phyloP scores from a whole-genome alignment of 2,113 vertebrate genomes.

The Pelecanus crispus region DNA sequence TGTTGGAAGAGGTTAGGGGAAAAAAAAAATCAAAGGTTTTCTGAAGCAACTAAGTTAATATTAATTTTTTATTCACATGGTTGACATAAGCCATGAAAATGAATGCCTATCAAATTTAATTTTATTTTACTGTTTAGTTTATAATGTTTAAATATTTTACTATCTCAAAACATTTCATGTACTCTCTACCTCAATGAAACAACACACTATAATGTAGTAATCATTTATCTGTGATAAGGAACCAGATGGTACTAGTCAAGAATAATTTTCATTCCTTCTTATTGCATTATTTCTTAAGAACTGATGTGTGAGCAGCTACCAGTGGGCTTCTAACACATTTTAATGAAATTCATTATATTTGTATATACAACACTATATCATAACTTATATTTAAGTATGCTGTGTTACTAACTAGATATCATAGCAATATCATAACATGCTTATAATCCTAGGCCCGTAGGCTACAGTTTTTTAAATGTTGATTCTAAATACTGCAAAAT shows the following conservation, averaged over 20 bases:
- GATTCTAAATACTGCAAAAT: background rate
- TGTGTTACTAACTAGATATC: background rate
- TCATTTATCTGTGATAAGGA: background rate
- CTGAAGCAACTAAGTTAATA: background rate
- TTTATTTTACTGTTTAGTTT: background rate
- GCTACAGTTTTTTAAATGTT: background rate
- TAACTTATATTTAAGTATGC: background rate
- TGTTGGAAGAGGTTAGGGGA: background rate
- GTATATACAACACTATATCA: background rate
- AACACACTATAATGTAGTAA: background rate
- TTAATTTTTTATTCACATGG: background rate
- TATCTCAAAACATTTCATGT: background rate
- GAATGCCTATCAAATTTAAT: background rate
- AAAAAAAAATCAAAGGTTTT: background rate
- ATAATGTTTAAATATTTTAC: background rate
- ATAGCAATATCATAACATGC: background rate
- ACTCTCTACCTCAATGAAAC: background rate
- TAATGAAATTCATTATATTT: background rate
- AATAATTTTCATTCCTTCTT: background rate
- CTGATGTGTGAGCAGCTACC: background rate
- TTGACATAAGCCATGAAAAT: background rate
- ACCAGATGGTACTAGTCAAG: background rate
- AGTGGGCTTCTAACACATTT: background rate
- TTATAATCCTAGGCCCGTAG: background rate
- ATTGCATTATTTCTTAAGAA: background rate